Conservation (phyloP, 2,113 vertebrate species). For the Haemorhous mexicanus region DNA sequence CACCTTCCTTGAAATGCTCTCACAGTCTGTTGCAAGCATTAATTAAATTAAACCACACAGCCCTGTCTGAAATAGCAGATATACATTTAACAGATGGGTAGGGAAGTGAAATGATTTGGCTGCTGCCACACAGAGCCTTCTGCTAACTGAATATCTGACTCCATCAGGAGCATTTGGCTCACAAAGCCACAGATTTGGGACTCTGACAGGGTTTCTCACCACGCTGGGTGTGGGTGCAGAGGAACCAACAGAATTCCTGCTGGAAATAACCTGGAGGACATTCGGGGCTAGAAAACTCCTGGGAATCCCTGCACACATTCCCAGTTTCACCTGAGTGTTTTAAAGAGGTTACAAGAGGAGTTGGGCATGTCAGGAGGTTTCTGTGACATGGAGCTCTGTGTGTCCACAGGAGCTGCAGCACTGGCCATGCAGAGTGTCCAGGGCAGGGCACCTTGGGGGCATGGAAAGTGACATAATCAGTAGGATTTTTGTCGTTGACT, state of each 20-base stretch:
- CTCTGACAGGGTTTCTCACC: neutral
- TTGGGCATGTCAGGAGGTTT: neutral
- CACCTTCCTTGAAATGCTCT: neutral
- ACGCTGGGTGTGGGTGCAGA: neutral
- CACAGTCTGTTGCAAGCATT: constrained; percentile 26
- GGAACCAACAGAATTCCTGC: neutral
- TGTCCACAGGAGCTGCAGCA: neutral
- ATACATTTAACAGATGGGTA: constrained; percentile 25
- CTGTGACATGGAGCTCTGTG: neutral
- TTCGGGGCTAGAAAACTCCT: neutral
- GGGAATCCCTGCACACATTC: neutral
- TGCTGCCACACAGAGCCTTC: neutral
- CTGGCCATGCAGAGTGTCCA: neutral
- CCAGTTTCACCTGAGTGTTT: neutral
- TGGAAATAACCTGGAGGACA: neutral
- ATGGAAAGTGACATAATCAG: neutral
- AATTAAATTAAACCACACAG: neutral
- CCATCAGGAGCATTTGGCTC: neutral
- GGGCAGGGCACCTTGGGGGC: neutral
- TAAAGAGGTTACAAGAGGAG: neutral
- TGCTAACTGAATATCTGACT: neutral
- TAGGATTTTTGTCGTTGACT: neutral
- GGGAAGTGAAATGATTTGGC: constrained; percentile 21
- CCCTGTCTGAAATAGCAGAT: neutral
- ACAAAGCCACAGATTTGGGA: neutral